Conservation (phyloP, 2,888 invertebrate genomes). For the Eurois occulta region DNA sequence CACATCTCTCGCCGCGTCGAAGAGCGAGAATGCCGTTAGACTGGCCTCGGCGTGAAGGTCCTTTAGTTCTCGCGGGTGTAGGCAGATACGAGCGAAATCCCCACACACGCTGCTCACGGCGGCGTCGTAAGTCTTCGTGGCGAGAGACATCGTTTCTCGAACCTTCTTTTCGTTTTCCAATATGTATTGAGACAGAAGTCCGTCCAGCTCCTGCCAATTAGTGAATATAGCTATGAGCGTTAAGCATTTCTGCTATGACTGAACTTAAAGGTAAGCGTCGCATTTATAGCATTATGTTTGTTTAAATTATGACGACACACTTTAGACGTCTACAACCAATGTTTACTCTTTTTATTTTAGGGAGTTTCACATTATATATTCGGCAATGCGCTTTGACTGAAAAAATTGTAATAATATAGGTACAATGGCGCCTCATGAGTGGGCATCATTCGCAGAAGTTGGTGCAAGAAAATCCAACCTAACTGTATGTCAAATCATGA, state of each 20-base stretch:
- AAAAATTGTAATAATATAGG: not conserved
- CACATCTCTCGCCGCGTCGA: slow-evolving; percentile 37
- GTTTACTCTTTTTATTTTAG: not conserved
- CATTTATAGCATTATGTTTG: not conserved
- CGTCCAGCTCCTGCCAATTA: slow-evolving; percentile 68
- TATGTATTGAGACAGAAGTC: slow-evolving; percentile 56
- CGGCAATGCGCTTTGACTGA: not conserved
- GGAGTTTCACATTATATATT: not conserved
- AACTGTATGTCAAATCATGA: not conserved
- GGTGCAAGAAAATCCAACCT: not conserved
- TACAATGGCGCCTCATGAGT: not conserved
- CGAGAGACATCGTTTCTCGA: slow-evolving; percentile 50
- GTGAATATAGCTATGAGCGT: not conserved
- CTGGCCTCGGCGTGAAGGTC: slow-evolving; percentile 36
- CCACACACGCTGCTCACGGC: slow-evolving; percentile 45
- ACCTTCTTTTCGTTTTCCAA: slow-evolving; percentile 69
- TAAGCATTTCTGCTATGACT: not conserved
- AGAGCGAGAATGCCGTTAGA: slow-evolving; percentile 24
- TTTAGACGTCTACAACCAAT: not conserved
- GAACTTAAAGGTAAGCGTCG: not conserved
- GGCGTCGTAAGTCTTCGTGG: slow-evolving; percentile 65
- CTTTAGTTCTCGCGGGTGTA: slow-evolving; percentile 52
- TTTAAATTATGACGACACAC: not conserved
- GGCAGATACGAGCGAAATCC: slow-evolving; percentile 55
- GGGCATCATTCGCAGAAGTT: not conserved